A percentile compares a stretch with the other conserved stretches of the same genome.
phyloP scores from a whole-genome alignment of 2,888 invertebrate genomes.

The Cordilura impudica region DNA sequence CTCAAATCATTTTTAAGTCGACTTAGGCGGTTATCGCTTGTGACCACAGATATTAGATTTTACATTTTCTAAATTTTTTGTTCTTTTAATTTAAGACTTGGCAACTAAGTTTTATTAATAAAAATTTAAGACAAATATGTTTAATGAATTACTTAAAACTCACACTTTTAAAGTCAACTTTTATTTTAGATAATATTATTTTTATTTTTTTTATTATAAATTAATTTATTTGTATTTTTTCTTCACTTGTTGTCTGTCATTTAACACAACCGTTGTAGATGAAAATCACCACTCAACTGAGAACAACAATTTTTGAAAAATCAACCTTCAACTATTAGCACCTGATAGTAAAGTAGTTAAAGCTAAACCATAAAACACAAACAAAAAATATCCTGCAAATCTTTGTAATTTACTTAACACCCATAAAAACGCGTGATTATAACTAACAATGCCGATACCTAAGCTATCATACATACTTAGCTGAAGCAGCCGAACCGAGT shows the following conservation, averaged over 20 bases:
- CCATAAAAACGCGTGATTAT: neutral
- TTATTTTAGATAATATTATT: no score
- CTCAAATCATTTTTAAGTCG: no score
- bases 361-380: conserved; percentile 18
- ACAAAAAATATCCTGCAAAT: conserved; percentile 38
- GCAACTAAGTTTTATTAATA: neutral
- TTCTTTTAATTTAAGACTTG: neutral
- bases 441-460: conserved; percentile 13
- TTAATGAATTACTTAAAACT: no score
- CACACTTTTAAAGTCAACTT: no score
- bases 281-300: conserved; percentile 44
- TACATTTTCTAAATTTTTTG: no score
- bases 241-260: neutral
- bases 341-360: neutral
- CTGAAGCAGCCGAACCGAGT: neutral
- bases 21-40: no score
- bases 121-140: neutral
- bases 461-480: neutral
- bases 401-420: conserved; percentile 22
- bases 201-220: conserved; percentile 4
- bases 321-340: conserved; percentile 5
- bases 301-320: conserved; percentile 12
- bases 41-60: no score
- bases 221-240: neutral
- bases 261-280: conserved; percentile 36